Evolutionary conservation across 2,797 vertebrate genomes (phyloP).

Genomic region (Aphelocoma californica): DNA sequence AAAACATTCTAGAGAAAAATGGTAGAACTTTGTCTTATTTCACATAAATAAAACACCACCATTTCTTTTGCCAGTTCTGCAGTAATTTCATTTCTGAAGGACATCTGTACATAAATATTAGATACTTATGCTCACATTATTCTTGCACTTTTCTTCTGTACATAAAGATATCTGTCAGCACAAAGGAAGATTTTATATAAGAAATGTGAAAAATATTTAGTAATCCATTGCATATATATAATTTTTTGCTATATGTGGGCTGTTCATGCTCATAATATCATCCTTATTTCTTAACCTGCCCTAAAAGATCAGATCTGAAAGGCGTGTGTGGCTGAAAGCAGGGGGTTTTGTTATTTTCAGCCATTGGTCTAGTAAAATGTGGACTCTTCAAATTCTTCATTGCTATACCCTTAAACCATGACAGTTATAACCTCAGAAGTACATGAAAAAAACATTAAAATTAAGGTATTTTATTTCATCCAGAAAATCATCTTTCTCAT

Average conservation of each 20-base stretch:
- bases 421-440: background rate
- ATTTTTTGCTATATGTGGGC: background rate
- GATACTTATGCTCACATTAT: background rate
- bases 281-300: background rate
- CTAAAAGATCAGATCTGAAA: background rate
- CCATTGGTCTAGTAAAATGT: background rate
- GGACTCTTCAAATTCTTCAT: background rate
- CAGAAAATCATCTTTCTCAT: background rate
- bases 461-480: background rate
- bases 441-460: background rate
- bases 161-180: background rate
- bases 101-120: background rate
- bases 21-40: background rate
- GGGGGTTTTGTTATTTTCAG: rapidly evolving
- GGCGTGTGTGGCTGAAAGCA: background rate
- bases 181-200: background rate
- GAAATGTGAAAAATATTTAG: background rate
- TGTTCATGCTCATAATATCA: background rate
- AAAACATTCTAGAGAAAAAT: background rate
- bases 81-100: background rate
- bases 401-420: background rate
- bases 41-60: background rate
- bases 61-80: background rate
- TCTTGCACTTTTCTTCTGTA: background rate
- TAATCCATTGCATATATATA: background rate